These are phyloP conservation scores for Falco cherrug DNA, from an alignment of 2,797 vertebrate genomes.

Conservation along the genomic window DNA sequence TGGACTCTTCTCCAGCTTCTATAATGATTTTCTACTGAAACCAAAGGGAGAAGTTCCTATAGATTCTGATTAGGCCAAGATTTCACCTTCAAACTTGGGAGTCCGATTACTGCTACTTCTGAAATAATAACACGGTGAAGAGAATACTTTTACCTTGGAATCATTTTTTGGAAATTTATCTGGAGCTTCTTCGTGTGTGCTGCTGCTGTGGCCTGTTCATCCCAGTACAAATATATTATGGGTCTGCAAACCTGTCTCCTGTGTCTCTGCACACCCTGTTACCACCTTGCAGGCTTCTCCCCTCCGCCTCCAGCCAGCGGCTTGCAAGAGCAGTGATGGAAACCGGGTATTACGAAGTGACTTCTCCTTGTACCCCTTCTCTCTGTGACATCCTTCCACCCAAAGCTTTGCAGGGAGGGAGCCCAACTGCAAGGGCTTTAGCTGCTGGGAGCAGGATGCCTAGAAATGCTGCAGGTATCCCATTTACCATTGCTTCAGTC, in stretches of 20 bases:
- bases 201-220: background rate
- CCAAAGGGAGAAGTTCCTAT: background rate
- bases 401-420: background rate
- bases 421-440: background rate
- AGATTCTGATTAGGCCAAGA: background rate
- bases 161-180: background rate
- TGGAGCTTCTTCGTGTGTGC: background rate
- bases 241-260: background rate
- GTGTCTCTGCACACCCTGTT: background rate
- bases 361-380: background rate
- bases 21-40: background rate
- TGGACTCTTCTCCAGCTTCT: background rate
- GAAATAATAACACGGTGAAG: background rate
- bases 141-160: background rate
- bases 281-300: background rate
- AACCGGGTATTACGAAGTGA: background rate
- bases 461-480: background rate
- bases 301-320: rapidly evolving
- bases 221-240: rapidly evolving
- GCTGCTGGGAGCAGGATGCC: background rate
- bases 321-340: background rate
- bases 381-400: background rate
- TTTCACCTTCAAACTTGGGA: background rate
- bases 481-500: background rate
- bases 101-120: background rate